phyloP scores from a whole-genome alignment of 2,888 invertebrate genomes.

The Pseudococcus jackbeardsleyi region DNA sequence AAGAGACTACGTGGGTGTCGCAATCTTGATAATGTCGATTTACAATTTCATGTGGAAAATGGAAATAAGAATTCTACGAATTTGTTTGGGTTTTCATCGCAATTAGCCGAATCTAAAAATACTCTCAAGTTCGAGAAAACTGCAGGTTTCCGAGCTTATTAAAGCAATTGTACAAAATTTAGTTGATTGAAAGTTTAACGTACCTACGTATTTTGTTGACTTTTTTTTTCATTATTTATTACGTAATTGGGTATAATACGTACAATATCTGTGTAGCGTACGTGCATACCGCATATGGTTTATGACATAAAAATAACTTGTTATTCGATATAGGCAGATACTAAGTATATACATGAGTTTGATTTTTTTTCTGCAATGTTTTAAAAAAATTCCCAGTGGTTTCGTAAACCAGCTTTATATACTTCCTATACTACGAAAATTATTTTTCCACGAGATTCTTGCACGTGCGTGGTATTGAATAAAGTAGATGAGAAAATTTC shows the following conservation, averaged over 20 bases:
- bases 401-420: not conserved
- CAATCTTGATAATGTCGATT: not conserved
- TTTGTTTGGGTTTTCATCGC: not conserved
- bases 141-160: slow-evolving; percentile 7
- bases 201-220: not conserved
- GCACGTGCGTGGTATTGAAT: not conserved
- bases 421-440: not conserved
- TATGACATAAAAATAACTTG: slow-evolving; percentile 1
- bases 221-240: not conserved
- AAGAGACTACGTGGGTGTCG: not conserved
- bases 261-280: not conserved
- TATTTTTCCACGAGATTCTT: not conserved
- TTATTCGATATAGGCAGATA: not conserved
- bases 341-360: not conserved
- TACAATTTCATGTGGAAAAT: not conserved
- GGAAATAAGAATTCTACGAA: not conserved
- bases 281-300: not conserved
- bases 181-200: not conserved
- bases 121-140: not conserved
- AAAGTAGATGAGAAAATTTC: not conserved
- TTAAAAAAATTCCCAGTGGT: not conserved
- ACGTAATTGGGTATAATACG: not conserved
- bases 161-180: not conserved
- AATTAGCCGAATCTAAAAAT: not conserved
- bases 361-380: not conserved